phyloP scores from a whole-genome alignment of 2,888 invertebrate species.

The Ashinkailepas kermadecensis region DNA sequence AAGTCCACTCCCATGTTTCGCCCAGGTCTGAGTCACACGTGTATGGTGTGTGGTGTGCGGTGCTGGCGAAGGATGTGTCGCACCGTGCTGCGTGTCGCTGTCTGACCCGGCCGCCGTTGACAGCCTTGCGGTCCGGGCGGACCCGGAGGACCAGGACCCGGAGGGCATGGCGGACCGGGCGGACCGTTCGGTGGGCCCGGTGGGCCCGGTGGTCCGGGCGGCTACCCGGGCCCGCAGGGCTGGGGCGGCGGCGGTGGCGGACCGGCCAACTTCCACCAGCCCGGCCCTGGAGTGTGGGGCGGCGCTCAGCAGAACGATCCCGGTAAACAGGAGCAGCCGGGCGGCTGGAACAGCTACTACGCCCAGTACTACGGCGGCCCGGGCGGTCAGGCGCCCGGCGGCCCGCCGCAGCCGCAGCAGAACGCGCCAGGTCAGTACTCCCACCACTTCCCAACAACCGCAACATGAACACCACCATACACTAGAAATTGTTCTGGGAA shows the following conservation, averaged over 20 bases:
- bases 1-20: no score
- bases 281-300: constrained; percentile 39
- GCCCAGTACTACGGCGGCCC: constrained; percentile 40
- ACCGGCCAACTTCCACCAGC: constrained; percentile 35
- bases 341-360: constrained; percentile 48
- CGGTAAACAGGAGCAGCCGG: constrained; percentile 39
- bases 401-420: constrained; percentile 14
- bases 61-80: not conserved
- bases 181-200: constrained; percentile 40
- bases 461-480: no score
- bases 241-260: constrained; percentile 37
- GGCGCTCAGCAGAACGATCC: not conserved
- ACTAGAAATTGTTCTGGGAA: no score
- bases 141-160: not conserved
- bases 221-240: constrained; percentile 38
- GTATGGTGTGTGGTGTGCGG: no score
- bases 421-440: not conserved
- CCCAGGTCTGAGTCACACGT: no score
- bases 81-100: not conserved
- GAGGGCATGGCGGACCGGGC: constrained; percentile 24
- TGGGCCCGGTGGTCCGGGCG: constrained; percentile 41
- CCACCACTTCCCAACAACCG: not conserved
- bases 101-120: not conserved
- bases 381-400: constrained; percentile 23
- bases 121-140: constrained; percentile 41